phyloP scores from a whole-genome alignment of 2,113 vertebrate species.

The Neogobius melanostomus region DNA sequence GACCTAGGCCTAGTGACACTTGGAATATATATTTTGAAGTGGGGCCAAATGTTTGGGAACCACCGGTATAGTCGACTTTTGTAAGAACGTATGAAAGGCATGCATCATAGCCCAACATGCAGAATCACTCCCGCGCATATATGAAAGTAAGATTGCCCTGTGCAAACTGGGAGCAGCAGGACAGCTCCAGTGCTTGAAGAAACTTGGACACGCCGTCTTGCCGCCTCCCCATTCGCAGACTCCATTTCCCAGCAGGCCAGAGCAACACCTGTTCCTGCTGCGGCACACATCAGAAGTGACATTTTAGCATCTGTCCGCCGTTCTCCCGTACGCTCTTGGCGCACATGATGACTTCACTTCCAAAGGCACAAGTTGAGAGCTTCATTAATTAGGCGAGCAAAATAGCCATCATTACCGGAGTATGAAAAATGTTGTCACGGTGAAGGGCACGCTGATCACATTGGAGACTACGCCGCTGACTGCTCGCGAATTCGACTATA shows the following conservation, averaged over 20 bases:
- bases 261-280: conserved; percentile 38
- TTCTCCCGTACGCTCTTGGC: not conserved
- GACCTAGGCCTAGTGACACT: too few species aligned
- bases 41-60: too few species aligned
- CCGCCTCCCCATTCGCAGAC: not conserved
- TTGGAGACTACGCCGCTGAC: conserved; percentile 3
- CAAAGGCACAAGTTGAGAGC: conserved; percentile 30
- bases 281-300: conserved; percentile 21
- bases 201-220: conserved; percentile 13
- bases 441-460: conserved; percentile 28
- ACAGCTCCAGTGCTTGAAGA: conserved; percentile 14
- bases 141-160: not conserved
- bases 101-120: too few species aligned
- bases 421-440: conserved; percentile 8
- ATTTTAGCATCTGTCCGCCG: conserved; percentile 46
- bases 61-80: too few species aligned
- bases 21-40: too few species aligned
- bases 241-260: conserved; percentile 25
- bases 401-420: conserved; percentile 6
- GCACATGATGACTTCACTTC: conserved; percentile 17
- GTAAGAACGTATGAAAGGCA: not conserved
- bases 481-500: not conserved
- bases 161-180: not conserved
- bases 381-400: conserved; percentile 20
- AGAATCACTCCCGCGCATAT: too few species aligned